Base-by-base conservation (phyloP, 1,140 invertebrate genomes). In the Hylyphantes graminicola region DNA sequence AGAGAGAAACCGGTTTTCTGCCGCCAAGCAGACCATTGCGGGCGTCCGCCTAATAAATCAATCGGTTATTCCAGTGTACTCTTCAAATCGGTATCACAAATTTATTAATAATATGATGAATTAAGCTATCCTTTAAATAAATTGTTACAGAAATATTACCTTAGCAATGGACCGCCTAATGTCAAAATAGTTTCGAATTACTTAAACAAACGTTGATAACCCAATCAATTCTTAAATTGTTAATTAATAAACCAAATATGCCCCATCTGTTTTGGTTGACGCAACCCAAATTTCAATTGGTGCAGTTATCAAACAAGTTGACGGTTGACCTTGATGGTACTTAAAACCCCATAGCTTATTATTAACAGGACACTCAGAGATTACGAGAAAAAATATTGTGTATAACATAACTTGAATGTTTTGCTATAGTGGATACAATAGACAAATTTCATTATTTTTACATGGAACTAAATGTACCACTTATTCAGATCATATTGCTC, bases 381-480 rank as follows among this genome's bases (percentile, higher is more conserved):
- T 51, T 87, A 90, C 17, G 91, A 93, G 87, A 86, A 87, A 85
- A 90, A 90, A 12, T 93, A 92, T 86, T 35, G n/a, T 87, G 88
- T 17, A 90, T 92, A 81, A 87, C 91, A 7, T 91, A 93, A 57
- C 90, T 90, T 86, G 92, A 93, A 88, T 91, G 89, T 0, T 87
- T 91, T 88, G 89, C 7, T 48, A 73, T 70, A 50, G 12, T 21
- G 17, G 57, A 61, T 61, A 15, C 57, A 17, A 21, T 9, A 35
- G 48, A 17, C 11, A 67, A 21, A 21, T 48, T 21, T 12, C 19
- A 9, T 67, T 8, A 9, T 67, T 21, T 7, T 12, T 72, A 8
- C 48, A 50, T 13, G 21, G 68, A 0, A 70, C 13, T 67, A 67
- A 15, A 67, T 67, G 4, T 67, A 67, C 19, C 13, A 67, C 11